Percentiles rank a stretch among this genome's conserved stretches.
phyloP scores from a whole-genome alignment of 2,888 invertebrate species.

The Nephrotoma appendiculata region DNA sequence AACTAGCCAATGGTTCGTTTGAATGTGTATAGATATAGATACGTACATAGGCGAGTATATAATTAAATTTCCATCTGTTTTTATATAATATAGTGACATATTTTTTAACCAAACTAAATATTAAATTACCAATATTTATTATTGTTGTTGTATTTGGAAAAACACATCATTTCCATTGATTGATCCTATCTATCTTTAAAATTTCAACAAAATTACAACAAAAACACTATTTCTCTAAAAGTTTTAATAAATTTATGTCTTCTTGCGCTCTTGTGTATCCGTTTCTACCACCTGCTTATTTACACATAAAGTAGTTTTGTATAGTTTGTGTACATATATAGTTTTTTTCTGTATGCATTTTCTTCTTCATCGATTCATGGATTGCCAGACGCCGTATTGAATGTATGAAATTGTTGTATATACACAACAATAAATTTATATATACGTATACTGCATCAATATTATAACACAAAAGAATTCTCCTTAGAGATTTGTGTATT shows the following conservation, averaged over 20 bases:
- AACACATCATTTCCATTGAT: not conserved
- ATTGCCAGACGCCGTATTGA: not conserved
- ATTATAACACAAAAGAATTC: not conserved
- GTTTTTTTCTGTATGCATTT: not conserved
- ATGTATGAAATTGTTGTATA: not conserved
- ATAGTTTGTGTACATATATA: not conserved
- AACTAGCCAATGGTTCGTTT: not conserved
- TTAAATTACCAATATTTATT: not conserved
- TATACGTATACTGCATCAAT: not conserved
- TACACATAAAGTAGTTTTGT: not conserved
- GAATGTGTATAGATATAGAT: not conserved
- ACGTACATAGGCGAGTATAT: not conserved
- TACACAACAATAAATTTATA: not conserved
- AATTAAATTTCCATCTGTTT: not conserved
- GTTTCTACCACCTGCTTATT: constrained; percentile 4
- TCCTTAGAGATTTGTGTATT: not conserved
- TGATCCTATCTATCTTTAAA: not conserved
- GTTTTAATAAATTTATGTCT: not conserved
- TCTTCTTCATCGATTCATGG: not conserved
- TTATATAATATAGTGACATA: not conserved
- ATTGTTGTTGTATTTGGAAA: not conserved
- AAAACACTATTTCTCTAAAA: not conserved
- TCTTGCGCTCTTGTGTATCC: constrained; percentile 1
- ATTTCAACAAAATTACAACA: not conserved
- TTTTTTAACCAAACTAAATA: not conserved